Conservation (phyloP, 2,888 invertebrate genomes). For the Villa cingulata region DNA sequence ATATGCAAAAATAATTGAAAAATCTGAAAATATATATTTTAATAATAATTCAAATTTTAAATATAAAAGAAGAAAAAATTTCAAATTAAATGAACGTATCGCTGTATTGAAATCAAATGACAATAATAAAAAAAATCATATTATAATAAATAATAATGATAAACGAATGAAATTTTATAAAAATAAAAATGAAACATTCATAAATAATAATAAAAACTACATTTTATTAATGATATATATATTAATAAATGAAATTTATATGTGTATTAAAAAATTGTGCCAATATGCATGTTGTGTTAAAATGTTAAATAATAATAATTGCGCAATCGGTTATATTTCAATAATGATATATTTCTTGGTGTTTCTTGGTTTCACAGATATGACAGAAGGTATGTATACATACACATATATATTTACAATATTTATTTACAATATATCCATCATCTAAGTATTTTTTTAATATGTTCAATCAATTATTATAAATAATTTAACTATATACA, state of each 20-base stretch:
- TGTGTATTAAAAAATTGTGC: slow-evolving; percentile 1
- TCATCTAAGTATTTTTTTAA: too few species aligned
- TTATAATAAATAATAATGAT: not conserved
- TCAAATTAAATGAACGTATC: not conserved
- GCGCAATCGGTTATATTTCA: slow-evolving; percentile 7
- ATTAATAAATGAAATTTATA: slow-evolving; percentile 1
- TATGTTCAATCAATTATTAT: too few species aligned
- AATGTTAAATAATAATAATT: slow-evolving; percentile 11
- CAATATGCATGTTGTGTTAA: slow-evolving; percentile 11
- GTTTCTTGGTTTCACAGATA: slow-evolving; percentile 9
- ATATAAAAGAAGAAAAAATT: slow-evolving; percentile 30
- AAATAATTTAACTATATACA: too few species aligned
- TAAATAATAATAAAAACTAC: too few species aligned
- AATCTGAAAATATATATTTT: slow-evolving; percentile 23
- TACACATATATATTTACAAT: too few species aligned
- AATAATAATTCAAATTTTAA: slow-evolving; percentile 36
- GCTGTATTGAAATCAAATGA: not conserved
- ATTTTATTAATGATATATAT: too few species aligned
- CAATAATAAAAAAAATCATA: not conserved
- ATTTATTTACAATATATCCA: too few species aligned
- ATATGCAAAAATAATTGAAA: too few species aligned
- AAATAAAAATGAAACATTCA: too few species aligned
- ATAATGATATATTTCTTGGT: slow-evolving; percentile 8
- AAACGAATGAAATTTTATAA: slow-evolving; percentile 1
- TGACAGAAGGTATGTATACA: slow-evolving; percentile 10